These are phyloP conservation scores for Gopherus evgoodei DNA, from an alignment of 2,113 vertebrate genomes.

Conservation along the genomic window DNA sequence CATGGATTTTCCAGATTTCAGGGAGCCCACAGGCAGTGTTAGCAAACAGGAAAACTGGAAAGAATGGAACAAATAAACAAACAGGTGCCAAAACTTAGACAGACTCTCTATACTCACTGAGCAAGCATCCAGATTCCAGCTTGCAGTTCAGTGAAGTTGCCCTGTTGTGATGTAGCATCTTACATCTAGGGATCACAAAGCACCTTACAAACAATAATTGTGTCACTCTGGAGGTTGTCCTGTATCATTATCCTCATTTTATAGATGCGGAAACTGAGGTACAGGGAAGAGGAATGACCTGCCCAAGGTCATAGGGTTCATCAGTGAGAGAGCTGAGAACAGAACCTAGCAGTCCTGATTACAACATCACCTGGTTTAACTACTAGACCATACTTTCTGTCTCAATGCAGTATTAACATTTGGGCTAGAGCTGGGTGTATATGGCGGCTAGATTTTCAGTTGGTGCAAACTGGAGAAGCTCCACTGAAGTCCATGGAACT, in stretches of 20 bases:
- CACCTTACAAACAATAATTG: neutral
- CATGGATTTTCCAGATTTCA: neutral
- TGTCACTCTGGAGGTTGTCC: neutral
- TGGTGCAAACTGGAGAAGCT: neutral
- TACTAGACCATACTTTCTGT: neutral
- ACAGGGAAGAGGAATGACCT: fast-evolving
- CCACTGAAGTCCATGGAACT: neutral
- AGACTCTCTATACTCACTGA: neutral
- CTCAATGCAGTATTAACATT: neutral
- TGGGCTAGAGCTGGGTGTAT: neutral
- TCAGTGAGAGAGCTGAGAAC: neutral
- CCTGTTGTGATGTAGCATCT: fast-evolving
- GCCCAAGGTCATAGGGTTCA: fast-evolving
- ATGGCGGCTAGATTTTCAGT: neutral
- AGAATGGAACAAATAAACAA: neutral
- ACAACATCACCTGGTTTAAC: neutral
- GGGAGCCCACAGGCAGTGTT: neutral
- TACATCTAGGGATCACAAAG: neutral
- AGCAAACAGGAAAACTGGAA: neutral
- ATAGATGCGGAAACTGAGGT: neutral
- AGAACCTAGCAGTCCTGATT: neutral
- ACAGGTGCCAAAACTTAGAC: neutral
- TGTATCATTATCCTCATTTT: neutral
- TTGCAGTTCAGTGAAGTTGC: neutral
- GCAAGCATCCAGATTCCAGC: neutral